Evolutionary conservation across 2,113 vertebrate genomes (phyloP).

Genomic region (Melanerpes formicivorus): DNA sequence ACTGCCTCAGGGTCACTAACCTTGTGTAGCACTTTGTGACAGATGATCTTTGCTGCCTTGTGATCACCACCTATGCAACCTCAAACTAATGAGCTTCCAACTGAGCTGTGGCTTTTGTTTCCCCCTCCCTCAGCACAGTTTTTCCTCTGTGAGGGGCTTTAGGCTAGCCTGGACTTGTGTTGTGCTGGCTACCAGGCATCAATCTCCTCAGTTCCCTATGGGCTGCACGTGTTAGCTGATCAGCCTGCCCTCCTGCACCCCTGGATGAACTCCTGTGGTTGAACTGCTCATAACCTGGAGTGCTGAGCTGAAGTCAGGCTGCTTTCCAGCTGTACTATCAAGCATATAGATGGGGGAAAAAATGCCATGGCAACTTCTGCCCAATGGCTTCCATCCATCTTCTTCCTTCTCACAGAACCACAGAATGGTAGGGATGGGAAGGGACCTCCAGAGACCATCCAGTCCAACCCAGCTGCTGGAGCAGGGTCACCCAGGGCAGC

Average conservation of each 20-base stretch:
- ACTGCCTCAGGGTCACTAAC: neutral
- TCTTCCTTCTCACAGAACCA: neutral
- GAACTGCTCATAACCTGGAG: neutral
- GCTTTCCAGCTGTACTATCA: neutral
- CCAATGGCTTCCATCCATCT: neutral
- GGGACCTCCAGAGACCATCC: no score
- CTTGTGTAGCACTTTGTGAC: neutral
- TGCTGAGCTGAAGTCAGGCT: neutral
- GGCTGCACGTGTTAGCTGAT: neutral
- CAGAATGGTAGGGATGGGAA: no score
- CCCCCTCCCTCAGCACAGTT: neutral
- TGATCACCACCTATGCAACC: neutral
- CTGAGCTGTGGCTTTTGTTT: neutral
- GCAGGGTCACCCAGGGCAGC: no score
- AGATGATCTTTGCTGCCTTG: neutral
- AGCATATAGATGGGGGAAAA: neutral
- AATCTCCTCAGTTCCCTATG: neutral
- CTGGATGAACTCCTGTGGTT: neutral
- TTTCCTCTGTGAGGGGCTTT: slow-evolving; percentile 3
- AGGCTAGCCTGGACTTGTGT: neutral
- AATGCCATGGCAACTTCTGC: neutral
- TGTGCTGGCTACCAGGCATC: neutral
- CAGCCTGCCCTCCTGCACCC: neutral
- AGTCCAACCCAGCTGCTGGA: no score
- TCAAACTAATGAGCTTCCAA: neutral